Conservation (phyloP, 2,888 invertebrate genomes). For the Noctua janthina region DNA sequence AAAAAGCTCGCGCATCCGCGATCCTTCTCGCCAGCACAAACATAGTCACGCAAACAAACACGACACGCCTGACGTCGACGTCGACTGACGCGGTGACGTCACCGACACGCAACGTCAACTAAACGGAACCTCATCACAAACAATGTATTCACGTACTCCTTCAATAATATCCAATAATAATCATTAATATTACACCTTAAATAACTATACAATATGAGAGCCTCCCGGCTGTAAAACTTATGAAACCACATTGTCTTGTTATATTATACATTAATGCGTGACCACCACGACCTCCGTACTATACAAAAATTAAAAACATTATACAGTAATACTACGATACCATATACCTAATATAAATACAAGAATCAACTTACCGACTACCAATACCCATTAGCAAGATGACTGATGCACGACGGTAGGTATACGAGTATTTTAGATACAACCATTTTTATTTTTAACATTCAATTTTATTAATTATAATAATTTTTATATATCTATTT, state of each 20-base stretch:
- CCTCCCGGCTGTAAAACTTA: constrained; percentile 83
- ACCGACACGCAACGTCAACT: constrained; percentile 35
- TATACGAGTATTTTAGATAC: constrained; percentile 88
- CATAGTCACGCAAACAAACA: constrained; percentile 49
- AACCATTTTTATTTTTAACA: constrained; percentile 86
- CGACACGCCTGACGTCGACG: constrained; percentile 27
- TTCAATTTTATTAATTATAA: constrained; percentile 84
- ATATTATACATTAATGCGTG: constrained; percentile 86
- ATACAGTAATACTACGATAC: constrained; percentile 87
- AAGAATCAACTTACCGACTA: constrained; percentile 88
- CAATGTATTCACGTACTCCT: constrained; percentile 63
- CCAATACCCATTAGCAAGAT: constrained; percentile 82
- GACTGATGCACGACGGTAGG: constrained; percentile 81
- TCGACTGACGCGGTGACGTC: constrained; percentile 24
- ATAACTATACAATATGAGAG: constrained; percentile 86
- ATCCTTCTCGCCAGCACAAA: constrained; percentile 43
- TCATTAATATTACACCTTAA: constrained; percentile 84
- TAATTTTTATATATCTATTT: constrained; percentile 85
- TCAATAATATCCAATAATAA: constrained; percentile 74
- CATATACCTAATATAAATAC: constrained; percentile 88
- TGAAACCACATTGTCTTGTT: constrained; percentile 77
- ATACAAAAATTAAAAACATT: constrained; percentile 91
- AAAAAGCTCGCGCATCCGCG: constrained; percentile 55
- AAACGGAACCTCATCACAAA: constrained; percentile 64
- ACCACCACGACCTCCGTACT: constrained; percentile 83